Percentiles rank a stretch among this genome's conserved stretches.
These are phyloP conservation scores for Spermophilus dauricus DNA, from an alignment of 2,113 vertebrate species.

Conservation along the genomic window DNA sequence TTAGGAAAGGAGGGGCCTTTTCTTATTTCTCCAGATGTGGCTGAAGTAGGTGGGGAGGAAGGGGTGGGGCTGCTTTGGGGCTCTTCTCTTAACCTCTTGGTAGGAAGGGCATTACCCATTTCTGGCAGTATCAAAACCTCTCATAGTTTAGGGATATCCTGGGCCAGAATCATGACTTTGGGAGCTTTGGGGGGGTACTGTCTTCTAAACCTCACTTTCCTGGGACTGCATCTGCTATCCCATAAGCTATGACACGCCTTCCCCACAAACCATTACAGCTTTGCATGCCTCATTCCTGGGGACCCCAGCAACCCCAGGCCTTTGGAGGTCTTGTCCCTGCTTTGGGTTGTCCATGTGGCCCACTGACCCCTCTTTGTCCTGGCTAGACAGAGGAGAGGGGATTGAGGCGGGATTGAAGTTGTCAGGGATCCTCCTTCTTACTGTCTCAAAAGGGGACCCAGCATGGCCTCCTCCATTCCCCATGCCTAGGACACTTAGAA, in stretches of 20 bases:
- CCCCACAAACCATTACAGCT: background rate
- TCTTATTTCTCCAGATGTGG: conserved; percentile 56
- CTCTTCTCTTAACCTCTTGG: background rate
- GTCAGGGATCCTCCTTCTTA: background rate
- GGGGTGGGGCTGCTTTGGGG: conserved; percentile 9
- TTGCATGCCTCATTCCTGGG: background rate
- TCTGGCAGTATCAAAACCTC: background rate
- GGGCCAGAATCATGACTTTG: conserved; percentile 48
- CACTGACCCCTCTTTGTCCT: background rate
- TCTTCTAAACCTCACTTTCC: conserved; percentile 57
- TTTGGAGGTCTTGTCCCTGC: background rate
- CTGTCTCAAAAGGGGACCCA: background rate
- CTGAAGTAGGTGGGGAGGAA: conserved; percentile 48
- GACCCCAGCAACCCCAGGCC: background rate
- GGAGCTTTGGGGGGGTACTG: background rate
- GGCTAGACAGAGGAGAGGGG: background rate
- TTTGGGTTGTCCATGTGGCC: background rate
- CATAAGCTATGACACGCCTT: conserved; percentile 8
- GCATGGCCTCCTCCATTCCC: background rate
- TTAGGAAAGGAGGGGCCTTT: conserved; percentile 62
- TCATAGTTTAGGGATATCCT: background rate
- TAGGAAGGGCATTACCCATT: background rate
- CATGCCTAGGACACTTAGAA: background rate
- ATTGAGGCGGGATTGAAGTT: background rate
- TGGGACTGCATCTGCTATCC: background rate